Evolutionary conservation across 1,140 invertebrate genomes (phyloP).

Genomic region (Oreohelix idahoensis): DNA sequence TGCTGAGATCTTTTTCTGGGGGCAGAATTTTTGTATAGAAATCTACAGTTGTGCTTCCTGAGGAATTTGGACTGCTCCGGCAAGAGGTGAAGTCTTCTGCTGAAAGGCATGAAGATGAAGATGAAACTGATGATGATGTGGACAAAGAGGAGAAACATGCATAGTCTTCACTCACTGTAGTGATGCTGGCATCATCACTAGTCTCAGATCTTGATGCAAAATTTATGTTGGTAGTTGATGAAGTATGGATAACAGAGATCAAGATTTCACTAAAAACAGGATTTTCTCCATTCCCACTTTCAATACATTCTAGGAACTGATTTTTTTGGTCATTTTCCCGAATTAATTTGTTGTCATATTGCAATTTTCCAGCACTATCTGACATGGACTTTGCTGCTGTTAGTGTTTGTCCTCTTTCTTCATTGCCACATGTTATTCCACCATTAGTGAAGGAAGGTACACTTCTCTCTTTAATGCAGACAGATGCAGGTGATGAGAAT

Average conservation of each 20-base stretch:
- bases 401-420: background rate
- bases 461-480: background rate
- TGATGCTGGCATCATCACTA: background rate
- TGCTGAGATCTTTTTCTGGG: no score
- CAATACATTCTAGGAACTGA: no score
- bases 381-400: background rate
- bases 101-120: slow-evolving; percentile 14
- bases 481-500: background rate
- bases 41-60: background rate
- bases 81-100: slow-evolving; percentile 7
- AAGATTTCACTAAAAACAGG: background rate
- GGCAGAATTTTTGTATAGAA: no score
- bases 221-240: background rate
- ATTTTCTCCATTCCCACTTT: background rate
- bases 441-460: background rate
- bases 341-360: background rate
- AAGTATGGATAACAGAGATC: background rate
- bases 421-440: background rate
- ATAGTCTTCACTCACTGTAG: slow-evolving; percentile 23
- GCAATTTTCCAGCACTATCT: background rate
- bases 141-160: slow-evolving; percentile 35
- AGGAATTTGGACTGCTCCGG: background rate
- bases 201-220: background rate
- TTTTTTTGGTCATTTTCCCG: no score
- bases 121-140: background rate